Evolutionary conservation across 2,888 invertebrate species (phyloP), one percentile per base, ranked within the genome.

Genomic region (Chalcis sispes): DNA sequence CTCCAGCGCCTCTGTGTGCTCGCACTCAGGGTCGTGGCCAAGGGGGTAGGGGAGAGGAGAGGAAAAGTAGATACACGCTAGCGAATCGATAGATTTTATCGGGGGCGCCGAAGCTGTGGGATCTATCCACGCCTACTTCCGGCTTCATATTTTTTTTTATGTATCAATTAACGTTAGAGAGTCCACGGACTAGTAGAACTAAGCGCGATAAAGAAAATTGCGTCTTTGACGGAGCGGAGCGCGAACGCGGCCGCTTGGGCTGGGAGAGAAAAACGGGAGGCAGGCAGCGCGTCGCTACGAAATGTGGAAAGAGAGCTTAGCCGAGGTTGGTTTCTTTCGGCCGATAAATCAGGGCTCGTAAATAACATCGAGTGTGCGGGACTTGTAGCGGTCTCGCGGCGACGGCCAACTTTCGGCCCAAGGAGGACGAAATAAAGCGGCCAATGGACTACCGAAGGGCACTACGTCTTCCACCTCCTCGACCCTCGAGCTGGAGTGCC

Each of bases 331-430:
- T n/a, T 86, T 83, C 86, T 85, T 83, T 85, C 83, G 81, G 83
- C 83, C 86, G 86, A 87, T 87, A 87, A 87, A 87, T 87, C 87
- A 87, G 84, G 81, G 80, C 82, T 83, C 87, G 84, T 87, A 87
- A 87, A 87, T 87, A 87, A 77, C 74, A 42, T 85, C 83, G 85
- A 84, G 85, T 82, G 84, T 77, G 78, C 80, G 80, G 78, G 79
- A 79, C 80, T 82, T 80, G 82, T 81, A 82, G 82, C 81, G 80
- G 78, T 79, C 72, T 81, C 79, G 80, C 78, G 80, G 18, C 62
- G 8, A 2, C 46, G 2, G 8, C 67, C 15, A 2, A 3, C 15
- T 20, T 23, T 50, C 40, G 42, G 32, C 67, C 27, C 20, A 69
- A 29, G n/a, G 23, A 50, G 71, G 29, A 82, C 82, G 83, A 86